Percentiles rank a stretch among this genome's conserved stretches.
These are phyloP conservation scores for Sisyra terminalis DNA, from an alignment of 2,888 invertebrate genomes.

Conservation along the genomic window DNA sequence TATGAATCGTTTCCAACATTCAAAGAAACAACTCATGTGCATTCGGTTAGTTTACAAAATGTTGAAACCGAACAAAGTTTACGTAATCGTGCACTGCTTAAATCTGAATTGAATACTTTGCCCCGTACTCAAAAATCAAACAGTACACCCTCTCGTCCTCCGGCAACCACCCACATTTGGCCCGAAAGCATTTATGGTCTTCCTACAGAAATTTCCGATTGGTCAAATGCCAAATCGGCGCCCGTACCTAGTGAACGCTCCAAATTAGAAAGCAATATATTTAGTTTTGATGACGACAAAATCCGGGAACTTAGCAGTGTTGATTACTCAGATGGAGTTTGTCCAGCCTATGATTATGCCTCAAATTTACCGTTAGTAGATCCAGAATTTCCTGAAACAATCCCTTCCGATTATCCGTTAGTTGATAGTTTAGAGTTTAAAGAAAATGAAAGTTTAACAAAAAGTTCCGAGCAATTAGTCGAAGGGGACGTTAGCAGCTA, in stretches of 20 bases:
- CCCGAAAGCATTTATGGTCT: slow-evolving; percentile 35
- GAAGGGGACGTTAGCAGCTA: background rate
- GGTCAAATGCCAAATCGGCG: slow-evolving; percentile 18
- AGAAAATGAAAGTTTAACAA: background rate
- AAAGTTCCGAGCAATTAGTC: slow-evolving; percentile 1
- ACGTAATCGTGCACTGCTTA: slow-evolving; percentile 32
- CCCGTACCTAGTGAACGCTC: slow-evolving; percentile 35
- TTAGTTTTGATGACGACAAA: slow-evolving; percentile 60
- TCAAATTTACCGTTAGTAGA: slow-evolving; percentile 6
- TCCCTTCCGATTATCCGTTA: background rate
- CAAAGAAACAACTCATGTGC: slow-evolving; percentile 42
- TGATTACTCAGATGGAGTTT: slow-evolving; percentile 19
- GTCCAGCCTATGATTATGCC: slow-evolving; percentile 3
- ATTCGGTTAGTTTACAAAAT: slow-evolving; percentile 51
- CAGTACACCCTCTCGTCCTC: slow-evolving; percentile 17
- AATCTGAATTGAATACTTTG: slow-evolving; percentile 31
- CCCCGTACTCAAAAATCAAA: slow-evolving; percentile 20
- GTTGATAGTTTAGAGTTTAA: background rate
- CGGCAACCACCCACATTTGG: slow-evolving; percentile 32
- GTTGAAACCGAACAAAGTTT: slow-evolving; percentile 48
- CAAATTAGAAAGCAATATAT: slow-evolving; percentile 48
- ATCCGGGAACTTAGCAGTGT: slow-evolving; percentile 51
- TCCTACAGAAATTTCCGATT: slow-evolving; percentile 32
- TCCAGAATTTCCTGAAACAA: slow-evolving; percentile 1
- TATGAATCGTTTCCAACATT: slow-evolving; percentile 14